Base-by-base conservation (phyloP, 2,888 invertebrate genomes). In the Caenorhabditis becei region DNA sequence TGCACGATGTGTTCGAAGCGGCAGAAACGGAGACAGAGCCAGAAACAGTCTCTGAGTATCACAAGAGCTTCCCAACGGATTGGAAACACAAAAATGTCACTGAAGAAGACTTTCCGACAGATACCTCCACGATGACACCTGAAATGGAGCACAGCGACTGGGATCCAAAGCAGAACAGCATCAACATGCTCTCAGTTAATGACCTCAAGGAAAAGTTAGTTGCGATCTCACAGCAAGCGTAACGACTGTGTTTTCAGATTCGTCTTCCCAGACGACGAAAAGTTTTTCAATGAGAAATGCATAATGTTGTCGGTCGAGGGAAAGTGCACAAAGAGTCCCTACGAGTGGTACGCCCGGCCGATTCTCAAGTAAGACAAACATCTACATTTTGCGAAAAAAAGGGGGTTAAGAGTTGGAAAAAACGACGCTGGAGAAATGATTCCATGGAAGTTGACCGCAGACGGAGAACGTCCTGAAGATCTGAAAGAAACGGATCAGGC, bases 311-410 rank as follows among this genome's bases (percentile, higher is more conserved):
- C 53, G 14, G 75, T 85, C 14, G 85, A 85, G 56, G 83, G 85
- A 32, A 49, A n/a, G 11, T 71, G 66, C 44, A 82, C 85, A 5
- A 71, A 82, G 51, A 81, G 77, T 32, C 83, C 85, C 14, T 85
- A 59, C 51, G 82, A 83, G 65, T 83, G 77, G 80, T 85, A 83
- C 35, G 85, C 82, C 0, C 54, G 85, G 18, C 83, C 83, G 11
- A 82, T 85, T 59, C 16, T 35, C 11, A 69, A 77, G 69, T 67
- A 7, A 54, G 67, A 54, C 26, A 7, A 10, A 26, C 5, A 23
- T 16, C 23, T 8, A 26, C 20, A 16, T 14, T 32, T 23, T 65
- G 11, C 16, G 18, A n/a, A n/a, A n/a, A n/a, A n/a, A n/a, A n/a
- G n/a, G n/a, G n/a, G n/a, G 44, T 65, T 1, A 41, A 67, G 75